Percentiles rank a stretch among this genome's conserved stretches.
Conservation (phyloP, 1,140 invertebrate species). For the Caenorhabditis elegans region DNA sequence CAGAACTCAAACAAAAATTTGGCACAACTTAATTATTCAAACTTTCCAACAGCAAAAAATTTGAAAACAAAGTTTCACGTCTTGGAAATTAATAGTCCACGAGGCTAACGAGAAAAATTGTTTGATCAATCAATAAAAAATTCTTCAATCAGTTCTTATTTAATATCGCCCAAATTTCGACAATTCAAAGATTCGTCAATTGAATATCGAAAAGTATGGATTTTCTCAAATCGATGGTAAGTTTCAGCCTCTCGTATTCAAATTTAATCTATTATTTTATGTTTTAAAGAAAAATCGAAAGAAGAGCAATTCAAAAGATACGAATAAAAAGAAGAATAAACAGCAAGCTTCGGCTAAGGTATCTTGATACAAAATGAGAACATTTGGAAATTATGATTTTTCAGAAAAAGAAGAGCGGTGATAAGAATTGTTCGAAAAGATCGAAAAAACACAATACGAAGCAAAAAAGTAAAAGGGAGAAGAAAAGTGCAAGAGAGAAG, state of each 20-base stretch:
- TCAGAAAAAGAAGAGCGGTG: background rate
- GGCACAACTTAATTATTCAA: too few species aligned
- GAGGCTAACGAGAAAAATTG: too few species aligned
- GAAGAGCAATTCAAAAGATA: constrained; percentile 17
- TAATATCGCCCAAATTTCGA: too few species aligned
- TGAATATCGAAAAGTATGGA: background rate
- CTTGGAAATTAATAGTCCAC: too few species aligned
- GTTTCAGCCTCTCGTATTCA: too few species aligned
- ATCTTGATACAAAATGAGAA: background rate
- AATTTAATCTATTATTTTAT: too few species aligned
- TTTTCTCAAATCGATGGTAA: constrained; percentile 19
- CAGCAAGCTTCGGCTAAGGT: background rate
- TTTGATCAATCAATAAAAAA: too few species aligned
- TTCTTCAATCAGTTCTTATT: too few species aligned
- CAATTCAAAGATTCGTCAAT: too few species aligned
- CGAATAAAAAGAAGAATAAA: background rate
- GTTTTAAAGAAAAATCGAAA: background rate
- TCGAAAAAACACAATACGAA: background rate
- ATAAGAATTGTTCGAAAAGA: background rate
- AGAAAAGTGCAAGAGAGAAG: background rate
- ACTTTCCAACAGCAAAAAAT: too few species aligned
- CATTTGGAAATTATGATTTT: background rate
- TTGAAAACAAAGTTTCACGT: too few species aligned
- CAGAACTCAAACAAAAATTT: too few species aligned
- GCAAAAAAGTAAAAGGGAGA: background rate